A percentile compares a stretch with the other conserved stretches of the same genome.
phyloP scores from a whole-genome alignment of 2,113 vertebrate genomes.

The Zosterops borbonicus region DNA sequence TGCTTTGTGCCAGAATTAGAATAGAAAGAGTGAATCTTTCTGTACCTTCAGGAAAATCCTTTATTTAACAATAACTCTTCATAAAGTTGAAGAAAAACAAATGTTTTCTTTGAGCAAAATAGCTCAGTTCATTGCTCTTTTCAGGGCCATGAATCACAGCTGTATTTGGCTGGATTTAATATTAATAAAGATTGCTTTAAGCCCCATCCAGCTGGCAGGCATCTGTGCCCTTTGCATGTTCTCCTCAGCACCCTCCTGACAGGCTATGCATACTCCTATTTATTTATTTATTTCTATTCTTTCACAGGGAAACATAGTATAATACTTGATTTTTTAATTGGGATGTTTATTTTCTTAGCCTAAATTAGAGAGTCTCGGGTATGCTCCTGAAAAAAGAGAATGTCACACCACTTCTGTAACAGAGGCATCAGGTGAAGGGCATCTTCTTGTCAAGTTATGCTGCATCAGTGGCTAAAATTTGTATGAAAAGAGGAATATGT shows the following conservation, averaged over 20 bases:
- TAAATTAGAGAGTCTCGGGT: background rate
- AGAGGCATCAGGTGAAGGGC: background rate
- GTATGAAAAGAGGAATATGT: background rate
- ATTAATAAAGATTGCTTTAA: slow-evolving; percentile 9
- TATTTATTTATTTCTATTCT: background rate
- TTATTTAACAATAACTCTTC: background rate
- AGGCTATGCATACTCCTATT: background rate
- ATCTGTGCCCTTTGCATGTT: background rate
- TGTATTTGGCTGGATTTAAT: background rate
- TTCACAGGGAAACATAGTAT: background rate
- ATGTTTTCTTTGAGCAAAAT: background rate
- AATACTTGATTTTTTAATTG: background rate
- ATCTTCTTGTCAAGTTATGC: background rate
- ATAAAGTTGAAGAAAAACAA: background rate
- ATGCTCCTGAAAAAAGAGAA: background rate
- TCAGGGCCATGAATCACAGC: background rate
- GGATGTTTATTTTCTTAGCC: background rate
- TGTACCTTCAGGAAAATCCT: background rate
- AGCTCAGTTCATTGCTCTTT: background rate
- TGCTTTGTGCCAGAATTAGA: background rate
- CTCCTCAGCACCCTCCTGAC: background rate
- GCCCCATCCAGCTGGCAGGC: background rate
- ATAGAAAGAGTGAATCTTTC: background rate
- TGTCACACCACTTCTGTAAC: background rate
- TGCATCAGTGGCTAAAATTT: slow-evolving; percentile 26